Evolutionary conservation across 1,140 invertebrate species (phyloP).

Genomic region (Vanessa tameamea): DNA sequence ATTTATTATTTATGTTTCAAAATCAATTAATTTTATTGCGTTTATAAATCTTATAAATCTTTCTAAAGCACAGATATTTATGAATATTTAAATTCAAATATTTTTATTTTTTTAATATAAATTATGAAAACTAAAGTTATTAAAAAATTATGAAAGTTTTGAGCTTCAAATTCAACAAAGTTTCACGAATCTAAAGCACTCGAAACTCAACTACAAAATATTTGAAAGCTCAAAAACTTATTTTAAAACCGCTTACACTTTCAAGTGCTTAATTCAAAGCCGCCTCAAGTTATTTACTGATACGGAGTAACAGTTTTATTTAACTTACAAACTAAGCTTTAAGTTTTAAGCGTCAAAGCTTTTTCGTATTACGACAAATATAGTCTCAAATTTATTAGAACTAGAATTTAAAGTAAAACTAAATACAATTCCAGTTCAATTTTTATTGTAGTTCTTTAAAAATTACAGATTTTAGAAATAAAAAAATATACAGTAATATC

Average conservation of each 20-base stretch:
- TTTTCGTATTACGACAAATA: background rate
- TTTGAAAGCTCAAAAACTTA: constrained; percentile 17
- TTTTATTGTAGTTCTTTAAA: background rate
- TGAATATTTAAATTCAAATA: too few species aligned
- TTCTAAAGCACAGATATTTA: too few species aligned
- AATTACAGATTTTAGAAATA: too few species aligned
- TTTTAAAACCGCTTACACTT: constrained; percentile 26
- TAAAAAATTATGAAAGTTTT: constrained; percentile 6
- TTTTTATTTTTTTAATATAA: background rate
- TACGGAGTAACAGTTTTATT: background rate
- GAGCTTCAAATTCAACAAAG: constrained; percentile 12
- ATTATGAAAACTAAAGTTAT: background rate
- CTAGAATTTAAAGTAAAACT: too few species aligned
- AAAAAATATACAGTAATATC: too few species aligned
- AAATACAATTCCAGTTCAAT: background rate
- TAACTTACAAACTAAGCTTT: constrained; percentile 1
- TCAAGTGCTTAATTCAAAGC: constrained; percentile 19
- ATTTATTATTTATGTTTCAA: too few species aligned
- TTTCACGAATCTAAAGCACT: constrained; percentile 15
- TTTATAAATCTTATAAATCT: too few species aligned
- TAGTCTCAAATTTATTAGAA: too few species aligned
- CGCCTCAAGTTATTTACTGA: constrained; percentile 3
- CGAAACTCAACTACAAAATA: constrained; percentile 17
- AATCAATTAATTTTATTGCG: too few species aligned
- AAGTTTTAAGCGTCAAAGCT: background rate